A percentile compares a stretch with the other conserved stretches of the same genome.
These are phyloP conservation scores for Gadopsis bispinosus DNA, from an alignment of 2,797 vertebrate species.

Conservation along the genomic window DNA sequence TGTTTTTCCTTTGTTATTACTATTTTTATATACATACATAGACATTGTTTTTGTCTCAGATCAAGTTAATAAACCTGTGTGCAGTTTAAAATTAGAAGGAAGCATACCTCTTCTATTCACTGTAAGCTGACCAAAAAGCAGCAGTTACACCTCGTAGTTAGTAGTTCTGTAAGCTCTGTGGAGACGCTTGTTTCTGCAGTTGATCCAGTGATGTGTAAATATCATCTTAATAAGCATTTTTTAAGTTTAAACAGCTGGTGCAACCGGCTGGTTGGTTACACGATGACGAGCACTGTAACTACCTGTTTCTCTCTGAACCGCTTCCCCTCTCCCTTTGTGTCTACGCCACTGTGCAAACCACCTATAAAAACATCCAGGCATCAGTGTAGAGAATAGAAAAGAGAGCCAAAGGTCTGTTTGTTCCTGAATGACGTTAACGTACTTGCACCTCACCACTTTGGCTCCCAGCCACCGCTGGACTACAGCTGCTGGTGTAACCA, in stretches of 20 bases:
- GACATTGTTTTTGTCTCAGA: neutral
- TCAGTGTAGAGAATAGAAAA: constrained; percentile 85
- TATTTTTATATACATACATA: neutral
- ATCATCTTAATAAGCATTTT: constrained; percentile 6
- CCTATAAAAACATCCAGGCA: constrained; percentile 85
- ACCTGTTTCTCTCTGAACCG: neutral
- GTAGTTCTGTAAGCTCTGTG: neutral
- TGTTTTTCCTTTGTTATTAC: neutral
- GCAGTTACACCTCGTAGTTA: neutral
- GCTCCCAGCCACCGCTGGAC: constrained; percentile 88
- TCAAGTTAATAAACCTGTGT: neutral
- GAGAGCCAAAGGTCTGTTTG: constrained; percentile 83
- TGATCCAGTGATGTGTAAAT: neutral
- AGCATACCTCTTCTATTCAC: neutral
- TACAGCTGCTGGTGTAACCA: constrained; percentile 88
- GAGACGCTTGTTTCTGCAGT: neutral
- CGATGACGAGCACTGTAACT: neutral
- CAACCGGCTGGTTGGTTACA: constrained; percentile 5
- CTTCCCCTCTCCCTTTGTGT: constrained; percentile 1
- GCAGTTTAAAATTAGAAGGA: neutral
- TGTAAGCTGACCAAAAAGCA: neutral
- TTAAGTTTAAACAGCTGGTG: constrained; percentile 25
- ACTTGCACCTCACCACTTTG: constrained; percentile 84
- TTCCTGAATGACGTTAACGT: constrained; percentile 89
- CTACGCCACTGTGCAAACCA: constrained; percentile 72